Conservation (phyloP, 2,888 invertebrate species). For the Blastobasis adustella region DNA sequence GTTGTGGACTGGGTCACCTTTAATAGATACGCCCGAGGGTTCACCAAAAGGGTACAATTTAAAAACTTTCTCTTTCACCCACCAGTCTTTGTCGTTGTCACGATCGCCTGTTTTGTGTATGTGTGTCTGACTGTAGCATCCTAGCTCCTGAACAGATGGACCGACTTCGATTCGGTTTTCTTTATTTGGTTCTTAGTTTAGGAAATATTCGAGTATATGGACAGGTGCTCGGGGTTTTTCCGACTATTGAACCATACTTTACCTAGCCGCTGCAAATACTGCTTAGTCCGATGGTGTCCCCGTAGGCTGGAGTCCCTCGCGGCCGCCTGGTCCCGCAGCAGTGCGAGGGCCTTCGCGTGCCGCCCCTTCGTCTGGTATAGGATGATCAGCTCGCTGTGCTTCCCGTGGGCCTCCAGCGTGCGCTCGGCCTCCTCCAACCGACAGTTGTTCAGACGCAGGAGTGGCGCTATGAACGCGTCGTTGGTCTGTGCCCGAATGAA, state of each 20-base stretch:
- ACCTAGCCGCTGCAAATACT: conserved; percentile 93
- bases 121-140: too few species aligned
- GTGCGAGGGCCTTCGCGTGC: conserved; percentile 92
- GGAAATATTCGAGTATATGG: too few species aligned
- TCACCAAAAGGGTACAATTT: too few species aligned
- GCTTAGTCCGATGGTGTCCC: conserved; percentile 89
- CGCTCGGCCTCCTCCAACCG: conserved; percentile 95
- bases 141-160: too few species aligned
- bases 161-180: too few species aligned
- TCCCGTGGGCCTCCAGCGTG: conserved; percentile 88
- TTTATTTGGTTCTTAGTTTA: too few species aligned
- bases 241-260: conserved; percentile 6
- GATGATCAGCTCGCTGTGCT: conserved; percentile 94
- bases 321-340: conserved; percentile 85
- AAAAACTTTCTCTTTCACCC: too few species aligned
- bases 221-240: too few species aligned
- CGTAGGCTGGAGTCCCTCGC: conserved; percentile 84
- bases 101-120: too few species aligned
- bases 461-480: conserved; percentile 93
- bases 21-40: too few species aligned
- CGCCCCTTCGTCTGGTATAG: conserved; percentile 95
- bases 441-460: conserved; percentile 93
- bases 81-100: too few species aligned
- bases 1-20: too few species aligned
- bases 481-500: conserved; percentile 80